A percentile compares a stretch with the other conserved stretches of the same genome.
Evolutionary conservation across 2,113 vertebrate genomes (phyloP).

Genomic region (Nycticorax nycticorax): DNA sequence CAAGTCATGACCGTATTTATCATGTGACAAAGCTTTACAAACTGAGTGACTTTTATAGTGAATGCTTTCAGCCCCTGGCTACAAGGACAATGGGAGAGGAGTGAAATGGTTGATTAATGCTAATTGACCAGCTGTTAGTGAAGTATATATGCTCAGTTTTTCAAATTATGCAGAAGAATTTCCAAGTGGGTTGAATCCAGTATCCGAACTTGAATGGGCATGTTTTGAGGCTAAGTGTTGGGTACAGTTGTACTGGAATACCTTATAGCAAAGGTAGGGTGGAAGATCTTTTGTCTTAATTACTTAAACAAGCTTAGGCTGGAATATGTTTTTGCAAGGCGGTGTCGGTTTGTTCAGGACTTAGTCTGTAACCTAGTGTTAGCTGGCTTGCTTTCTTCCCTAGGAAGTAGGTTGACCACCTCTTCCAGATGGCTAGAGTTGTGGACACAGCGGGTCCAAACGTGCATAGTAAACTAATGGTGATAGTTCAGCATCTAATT

Average conservation of each 20-base stretch:
- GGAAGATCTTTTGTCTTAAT: constrained; percentile 41
- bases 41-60: not conserved
- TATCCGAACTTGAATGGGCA: constrained; percentile 53
- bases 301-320: constrained; percentile 60
- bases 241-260: constrained; percentile 20
- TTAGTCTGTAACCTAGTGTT: not conserved
- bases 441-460: not conserved
- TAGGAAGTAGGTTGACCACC: not conserved
- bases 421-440: not conserved
- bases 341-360: not conserved
- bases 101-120: not conserved
- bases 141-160: constrained; percentile 2
- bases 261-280: constrained; percentile 29
- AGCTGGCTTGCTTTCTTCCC: not conserved
- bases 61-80: not conserved
- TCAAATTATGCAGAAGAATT: constrained; percentile 43
- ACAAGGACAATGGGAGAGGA: not conserved
- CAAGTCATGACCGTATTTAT: not conserved
- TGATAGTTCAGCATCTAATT: not conserved
- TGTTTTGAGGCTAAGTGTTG: constrained; percentile 36
- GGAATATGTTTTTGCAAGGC: constrained; percentile 20
- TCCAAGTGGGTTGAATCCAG: constrained; percentile 1
- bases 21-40: not conserved
- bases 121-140: constrained; percentile 26
- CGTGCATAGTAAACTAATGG: not conserved